A percentile compares a stretch with the other conserved stretches of the same genome.
phyloP scores from a whole-genome alignment of 2,888 invertebrate species.

The Penaeus monodon region DNA sequence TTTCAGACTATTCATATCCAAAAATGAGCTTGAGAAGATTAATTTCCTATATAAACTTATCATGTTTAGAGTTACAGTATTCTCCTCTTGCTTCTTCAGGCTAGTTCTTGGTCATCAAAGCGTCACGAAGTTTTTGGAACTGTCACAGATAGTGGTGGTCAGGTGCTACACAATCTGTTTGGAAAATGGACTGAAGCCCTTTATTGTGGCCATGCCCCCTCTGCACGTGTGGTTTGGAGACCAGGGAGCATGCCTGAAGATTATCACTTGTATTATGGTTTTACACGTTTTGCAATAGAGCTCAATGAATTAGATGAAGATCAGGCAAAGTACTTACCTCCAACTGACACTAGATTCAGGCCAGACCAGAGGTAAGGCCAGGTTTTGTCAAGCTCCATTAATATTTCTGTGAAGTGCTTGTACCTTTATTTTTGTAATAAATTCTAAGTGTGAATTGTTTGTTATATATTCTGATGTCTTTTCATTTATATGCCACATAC shows the following conservation, averaged over 20 bases:
- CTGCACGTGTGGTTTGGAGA: constrained; percentile 82
- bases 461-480: not conserved
- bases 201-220: constrained; percentile 80
- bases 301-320: constrained; percentile 83
- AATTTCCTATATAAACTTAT: too few relatives aligned
- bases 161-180: constrained; percentile 76
- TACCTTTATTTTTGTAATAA: not conserved
- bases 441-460: not conserved
- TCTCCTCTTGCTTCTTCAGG: constrained; percentile 71
- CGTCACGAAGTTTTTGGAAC: constrained; percentile 82
- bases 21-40: too few relatives aligned
- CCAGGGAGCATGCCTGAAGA: constrained; percentile 86
- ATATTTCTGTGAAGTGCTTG: not conserved
- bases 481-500: not conserved
- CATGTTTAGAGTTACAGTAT: constrained; percentile 26
- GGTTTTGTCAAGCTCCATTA: too few relatives aligned
- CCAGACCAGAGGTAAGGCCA: constrained; percentile 79
- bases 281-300: constrained; percentile 87
- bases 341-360: constrained; percentile 83
- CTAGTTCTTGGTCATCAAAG: constrained; percentile 83
- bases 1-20: too few relatives aligned
- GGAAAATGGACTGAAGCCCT: constrained; percentile 88
- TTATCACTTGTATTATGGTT: constrained; percentile 84
- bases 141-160: constrained; percentile 74
- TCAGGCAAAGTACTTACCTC: constrained; percentile 75